These are phyloP conservation scores for Hemitrygon akajei DNA, from an alignment of 2,797 vertebrate genomes.

Conservation along the genomic window DNA sequence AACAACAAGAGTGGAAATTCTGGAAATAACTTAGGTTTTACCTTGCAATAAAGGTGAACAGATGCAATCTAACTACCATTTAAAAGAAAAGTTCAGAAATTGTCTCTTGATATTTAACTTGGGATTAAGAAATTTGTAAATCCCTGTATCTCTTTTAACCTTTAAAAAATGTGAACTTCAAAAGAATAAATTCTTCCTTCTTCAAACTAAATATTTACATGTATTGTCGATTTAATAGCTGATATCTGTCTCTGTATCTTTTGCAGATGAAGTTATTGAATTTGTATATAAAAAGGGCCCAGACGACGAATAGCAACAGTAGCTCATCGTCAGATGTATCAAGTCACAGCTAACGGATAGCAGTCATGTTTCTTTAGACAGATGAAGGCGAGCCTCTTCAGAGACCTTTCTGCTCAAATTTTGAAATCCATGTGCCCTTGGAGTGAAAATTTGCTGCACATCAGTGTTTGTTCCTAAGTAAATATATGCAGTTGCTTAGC, in stretches of 20 bases:
- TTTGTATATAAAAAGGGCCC: slow-evolving; percentile 94
- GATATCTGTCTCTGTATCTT: slow-evolving; percentile 42
- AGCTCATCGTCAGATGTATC: slow-evolving; percentile 95
- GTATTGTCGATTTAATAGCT: background rate
- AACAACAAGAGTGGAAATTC: no score
- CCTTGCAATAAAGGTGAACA: no score
- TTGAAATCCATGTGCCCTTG: slow-evolving; percentile 48
- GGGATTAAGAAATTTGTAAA: no score
- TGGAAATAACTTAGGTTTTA: no score
- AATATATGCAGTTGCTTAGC: slow-evolving; percentile 38
- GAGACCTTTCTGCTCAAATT: slow-evolving; percentile 56
- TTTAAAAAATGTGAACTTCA: background rate
- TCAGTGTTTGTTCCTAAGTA: slow-evolving; percentile 60
- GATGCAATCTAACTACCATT: no score
- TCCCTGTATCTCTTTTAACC: no score
- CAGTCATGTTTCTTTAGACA: slow-evolving; percentile 52
- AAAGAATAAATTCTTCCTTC: background rate
- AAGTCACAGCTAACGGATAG: slow-evolving; percentile 83
- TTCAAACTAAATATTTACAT: background rate
- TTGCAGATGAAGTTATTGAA: slow-evolving; percentile 96
- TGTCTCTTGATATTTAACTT: no score
- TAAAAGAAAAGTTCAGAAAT: no score
- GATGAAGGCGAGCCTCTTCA: slow-evolving; percentile 59
- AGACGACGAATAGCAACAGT: slow-evolving; percentile 98
- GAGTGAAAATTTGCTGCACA: slow-evolving; percentile 57